Evolutionary conservation across 2,797 vertebrate species (phyloP), one percentile per base, ranked within the genome.

Genomic region (Sebastes itinus): DNA sequence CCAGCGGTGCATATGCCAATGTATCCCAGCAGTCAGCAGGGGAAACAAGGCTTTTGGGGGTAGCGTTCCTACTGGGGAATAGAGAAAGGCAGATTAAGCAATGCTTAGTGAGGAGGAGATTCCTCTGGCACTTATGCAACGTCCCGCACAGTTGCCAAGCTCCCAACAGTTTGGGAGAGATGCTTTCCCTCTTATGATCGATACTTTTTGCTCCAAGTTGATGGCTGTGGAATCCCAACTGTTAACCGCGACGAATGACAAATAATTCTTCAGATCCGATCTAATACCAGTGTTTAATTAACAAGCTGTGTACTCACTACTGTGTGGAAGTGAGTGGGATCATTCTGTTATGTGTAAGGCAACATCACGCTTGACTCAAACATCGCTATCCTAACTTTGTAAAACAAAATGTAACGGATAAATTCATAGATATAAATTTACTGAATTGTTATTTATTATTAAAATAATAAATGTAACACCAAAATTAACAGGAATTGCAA

Each of bases 111-210:
- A 75, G 56, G 30, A 65, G 62, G 55, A 76, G 66, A 70, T 70
- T 81, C 81, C 23, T 74, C 58, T 64, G 71, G 75, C 33, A 58
- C 23, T 80, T 63, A 27, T 49, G 42, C 56, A 70, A 74, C 23
- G 25, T 77, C 72, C 72, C 77, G 68, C 22, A 35, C 33, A 18
- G 28, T 46, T 77, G 64, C 73, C 72, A 83, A 72, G 64, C 35
- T 52, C 32, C 63, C 46, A 71, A 6, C 42, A 46, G 76, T 76
- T 65, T 59, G 28, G 59, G 52, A 64, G 58, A 22, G 22, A 33
- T 64, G 60, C 30, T 10, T n/a, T 58, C n/a, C 27, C 1, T 72
- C 68, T 76, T 64, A 32, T 60, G 62, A 70, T 67, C 67, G 14
- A 52, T 55, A 30, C 14, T 52, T 56, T 72, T 70, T 13, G 27